Percentiles rank a stretch among this genome's conserved stretches.
Conservation (phyloP, 2,797 vertebrate species). For the Karalla daura region DNA sequence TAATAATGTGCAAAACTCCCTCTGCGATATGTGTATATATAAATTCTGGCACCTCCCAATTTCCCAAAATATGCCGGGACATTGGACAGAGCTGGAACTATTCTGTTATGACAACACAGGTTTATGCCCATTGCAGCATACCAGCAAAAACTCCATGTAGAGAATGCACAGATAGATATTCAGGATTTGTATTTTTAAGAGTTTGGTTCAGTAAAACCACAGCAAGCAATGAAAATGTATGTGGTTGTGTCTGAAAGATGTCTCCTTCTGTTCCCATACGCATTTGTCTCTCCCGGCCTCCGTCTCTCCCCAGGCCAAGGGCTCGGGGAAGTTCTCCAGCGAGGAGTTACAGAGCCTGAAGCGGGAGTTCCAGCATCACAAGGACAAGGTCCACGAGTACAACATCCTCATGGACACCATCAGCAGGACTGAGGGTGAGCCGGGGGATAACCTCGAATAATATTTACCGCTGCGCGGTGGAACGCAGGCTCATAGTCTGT, state of each 20-base stretch:
- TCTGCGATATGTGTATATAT: too few species aligned
- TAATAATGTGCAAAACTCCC: not conserved
- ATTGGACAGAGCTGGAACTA: not conserved
- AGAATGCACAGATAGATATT: too few species aligned
- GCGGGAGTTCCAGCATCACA: constrained; percentile 94
- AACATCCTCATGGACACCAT: constrained; percentile 91
- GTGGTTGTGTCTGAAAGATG: too few species aligned
- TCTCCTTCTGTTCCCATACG: not conserved
- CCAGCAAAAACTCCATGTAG: too few species aligned
- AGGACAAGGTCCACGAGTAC: constrained; percentile 93
- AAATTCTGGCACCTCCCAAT: not conserved
- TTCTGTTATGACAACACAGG: not conserved
- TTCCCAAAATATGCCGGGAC: not conserved
- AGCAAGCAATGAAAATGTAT: not conserved
- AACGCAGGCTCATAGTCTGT: too few species aligned
- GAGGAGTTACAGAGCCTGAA: constrained; percentile 91
- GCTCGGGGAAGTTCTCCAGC: constrained; percentile 91
- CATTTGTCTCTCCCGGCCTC: too few species aligned
- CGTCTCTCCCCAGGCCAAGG: constrained; percentile 85
- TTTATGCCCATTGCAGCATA: too few species aligned
- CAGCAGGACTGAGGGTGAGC: constrained; percentile 91
- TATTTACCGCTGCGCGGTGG: too few species aligned
- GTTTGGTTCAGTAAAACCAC: too few species aligned
- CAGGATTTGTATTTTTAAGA: too few species aligned
- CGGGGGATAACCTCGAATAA: too few species aligned